These are phyloP conservation scores for Sepiola atlantica DNA, from an alignment of 2,888 invertebrate species.

Conservation along the genomic window DNA sequence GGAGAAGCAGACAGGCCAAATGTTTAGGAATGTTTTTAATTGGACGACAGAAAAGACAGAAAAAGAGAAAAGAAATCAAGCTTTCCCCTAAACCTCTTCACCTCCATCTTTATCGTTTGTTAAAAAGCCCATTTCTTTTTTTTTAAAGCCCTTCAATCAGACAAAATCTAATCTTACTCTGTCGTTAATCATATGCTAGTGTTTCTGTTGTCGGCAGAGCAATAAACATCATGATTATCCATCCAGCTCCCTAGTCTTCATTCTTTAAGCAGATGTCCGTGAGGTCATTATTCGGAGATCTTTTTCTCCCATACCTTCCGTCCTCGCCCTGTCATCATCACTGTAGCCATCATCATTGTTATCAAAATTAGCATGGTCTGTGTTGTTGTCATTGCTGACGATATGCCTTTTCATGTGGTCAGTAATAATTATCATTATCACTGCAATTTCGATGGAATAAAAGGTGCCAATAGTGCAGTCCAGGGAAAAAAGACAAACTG, in stretches of 20 bases:
- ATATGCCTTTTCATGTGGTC: conserved; percentile 32
- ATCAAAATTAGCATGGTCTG: conserved; percentile 32
- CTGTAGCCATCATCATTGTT: conserved; percentile 32
- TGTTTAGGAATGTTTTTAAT: conserved; percentile 20
- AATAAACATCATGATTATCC: conserved; percentile 18
- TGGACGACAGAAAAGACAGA: not conserved
- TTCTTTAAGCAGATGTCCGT: not conserved
- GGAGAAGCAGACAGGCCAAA: not conserved
- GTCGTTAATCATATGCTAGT: not conserved
- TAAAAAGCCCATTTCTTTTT: not conserved
- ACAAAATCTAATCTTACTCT: not conserved
- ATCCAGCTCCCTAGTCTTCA: not conserved
- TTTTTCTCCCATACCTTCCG: not conserved
- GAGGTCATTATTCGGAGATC: not conserved
- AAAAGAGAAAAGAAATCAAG: not conserved
- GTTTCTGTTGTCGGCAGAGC: not conserved
- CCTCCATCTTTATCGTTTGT: not conserved
- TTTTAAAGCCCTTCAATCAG: conserved; percentile 23
- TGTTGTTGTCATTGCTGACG: not conserved
- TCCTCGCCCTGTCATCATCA: not conserved
- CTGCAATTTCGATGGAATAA: not conserved
- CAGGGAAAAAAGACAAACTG: not conserved
- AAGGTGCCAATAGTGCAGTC: conserved; percentile 19
- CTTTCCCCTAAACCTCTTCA: not conserved
- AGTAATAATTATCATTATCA: not conserved